Percentiles rank a stretch among this genome's conserved stretches.
phyloP scores from a whole-genome alignment of 2,797 vertebrate genomes.

The Alcedo atthis region DNA sequence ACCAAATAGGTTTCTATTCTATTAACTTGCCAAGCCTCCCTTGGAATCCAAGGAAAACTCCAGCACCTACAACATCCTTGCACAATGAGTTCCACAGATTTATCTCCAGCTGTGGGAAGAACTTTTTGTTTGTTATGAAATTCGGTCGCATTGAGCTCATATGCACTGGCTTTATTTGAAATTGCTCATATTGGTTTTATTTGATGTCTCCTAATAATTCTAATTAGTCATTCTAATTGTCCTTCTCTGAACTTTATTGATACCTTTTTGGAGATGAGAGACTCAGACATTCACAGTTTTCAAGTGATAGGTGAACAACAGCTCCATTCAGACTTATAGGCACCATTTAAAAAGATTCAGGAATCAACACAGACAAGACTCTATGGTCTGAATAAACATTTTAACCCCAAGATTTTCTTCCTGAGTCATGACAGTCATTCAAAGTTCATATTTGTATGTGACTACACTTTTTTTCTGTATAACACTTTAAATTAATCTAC shows the following conservation, averaged over 20 bases:
- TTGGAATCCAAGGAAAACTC: not conserved
- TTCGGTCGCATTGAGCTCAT: not conserved
- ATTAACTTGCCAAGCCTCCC: not conserved
- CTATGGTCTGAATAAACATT: not conserved
- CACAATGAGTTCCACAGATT: not conserved
- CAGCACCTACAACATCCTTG: not conserved
- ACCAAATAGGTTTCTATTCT: not conserved
- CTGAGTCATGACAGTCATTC: not conserved
- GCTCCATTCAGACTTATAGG: fast-evolving
- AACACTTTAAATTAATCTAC: not conserved
- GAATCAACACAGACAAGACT: not conserved
- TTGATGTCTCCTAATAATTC: not conserved
- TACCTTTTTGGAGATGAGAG: not conserved
- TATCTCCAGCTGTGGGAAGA: not conserved
- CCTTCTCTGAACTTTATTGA: not conserved
- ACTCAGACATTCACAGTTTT: not conserved
- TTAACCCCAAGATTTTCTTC: not conserved
- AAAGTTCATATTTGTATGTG: not conserved
- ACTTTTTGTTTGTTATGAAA: not conserved
- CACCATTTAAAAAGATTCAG: not conserved
- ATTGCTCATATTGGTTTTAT: not conserved
- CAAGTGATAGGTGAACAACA: not conserved
- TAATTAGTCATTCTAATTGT: not conserved
- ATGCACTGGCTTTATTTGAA: not conserved
- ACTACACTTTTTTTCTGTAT: not conserved